Percentiles rank a stretch among this genome's conserved stretches.
These are phyloP conservation scores for Drosophila albomicans DNA, from an alignment of 1,140 invertebrate genomes.

Conservation along the genomic window DNA sequence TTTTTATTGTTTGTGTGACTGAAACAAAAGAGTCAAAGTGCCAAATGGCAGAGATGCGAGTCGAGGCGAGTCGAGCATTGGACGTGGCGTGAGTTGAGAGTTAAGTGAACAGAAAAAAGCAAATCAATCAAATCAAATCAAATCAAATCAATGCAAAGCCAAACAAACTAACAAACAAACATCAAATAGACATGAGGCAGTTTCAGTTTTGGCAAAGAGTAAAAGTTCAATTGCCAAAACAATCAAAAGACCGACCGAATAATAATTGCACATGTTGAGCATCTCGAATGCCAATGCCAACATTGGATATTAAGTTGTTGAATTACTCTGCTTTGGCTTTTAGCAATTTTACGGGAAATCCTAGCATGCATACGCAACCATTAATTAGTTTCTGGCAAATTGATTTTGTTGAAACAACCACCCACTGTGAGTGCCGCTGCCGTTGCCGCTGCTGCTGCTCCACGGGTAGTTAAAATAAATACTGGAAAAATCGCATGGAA, in stretches of 20 bases:
- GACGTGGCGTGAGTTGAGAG: not conserved
- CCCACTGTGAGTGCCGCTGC: not conserved
- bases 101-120: conserved; percentile 30
- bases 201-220: conserved; percentile 22
- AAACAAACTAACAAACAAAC: conserved; percentile 46
- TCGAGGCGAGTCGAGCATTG: not conserved
- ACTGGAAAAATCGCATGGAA: conserved; percentile 15
- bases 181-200: conserved; percentile 17
- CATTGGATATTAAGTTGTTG: conserved; percentile 22
- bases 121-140: conserved; percentile 70
- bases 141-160: conserved; percentile 54
- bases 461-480: conserved; percentile 21
- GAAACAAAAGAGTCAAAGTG: conserved; percentile 62
- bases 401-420: conserved; percentile 9
- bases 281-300: not conserved
- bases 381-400: conserved; percentile 43
- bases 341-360: conserved; percentile 23
- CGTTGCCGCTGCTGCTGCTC: not conserved
- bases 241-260: conserved; percentile 20
- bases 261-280: conserved; percentile 33
- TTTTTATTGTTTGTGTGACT: conserved; percentile 22
- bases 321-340: conserved; percentile 17
- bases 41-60: conserved; percentile 42
- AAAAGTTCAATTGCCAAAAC: conserved; percentile 47
- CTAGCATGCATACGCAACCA: conserved; percentile 3